Conservation (phyloP, 92 coral and sea anemone genomes). For the Meandrina meandrites region DNA sequence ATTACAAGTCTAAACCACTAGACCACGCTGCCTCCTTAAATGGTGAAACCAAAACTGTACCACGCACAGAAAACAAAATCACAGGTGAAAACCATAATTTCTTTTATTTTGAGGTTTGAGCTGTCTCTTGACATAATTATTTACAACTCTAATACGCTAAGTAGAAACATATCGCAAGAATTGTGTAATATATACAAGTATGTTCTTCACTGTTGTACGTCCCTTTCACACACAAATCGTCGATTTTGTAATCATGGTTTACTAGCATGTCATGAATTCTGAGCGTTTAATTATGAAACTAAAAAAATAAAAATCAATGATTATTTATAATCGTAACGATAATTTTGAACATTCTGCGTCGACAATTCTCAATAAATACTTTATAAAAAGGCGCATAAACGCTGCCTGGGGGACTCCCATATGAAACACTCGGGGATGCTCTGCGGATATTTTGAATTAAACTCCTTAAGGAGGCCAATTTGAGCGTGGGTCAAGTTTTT, state of each 20-base stretch:
- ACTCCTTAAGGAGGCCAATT: too few relatives aligned
- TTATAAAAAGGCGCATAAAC: constrained; percentile 3
- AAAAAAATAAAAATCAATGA: not conserved
- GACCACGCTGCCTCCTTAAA: too few relatives aligned
- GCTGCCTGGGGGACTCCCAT: too few relatives aligned
- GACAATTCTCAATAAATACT: constrained; percentile 11
- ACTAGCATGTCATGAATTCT: not conserved
- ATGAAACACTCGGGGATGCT: too few relatives aligned
- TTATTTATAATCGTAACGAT: not conserved
- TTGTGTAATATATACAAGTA: not conserved
- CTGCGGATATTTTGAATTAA: too few relatives aligned
- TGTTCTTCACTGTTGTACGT: not conserved
- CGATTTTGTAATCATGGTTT: not conserved
- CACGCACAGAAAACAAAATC: too few relatives aligned
- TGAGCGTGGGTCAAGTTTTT: too few relatives aligned
- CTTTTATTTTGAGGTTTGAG: constrained; percentile 18
- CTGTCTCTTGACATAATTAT: constrained; percentile 13
- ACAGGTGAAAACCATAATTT: not conserved
- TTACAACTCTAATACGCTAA: constrained; percentile 11
- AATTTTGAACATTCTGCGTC: not conserved
- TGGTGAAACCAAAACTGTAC: too few relatives aligned
- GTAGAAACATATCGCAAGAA: not conserved
- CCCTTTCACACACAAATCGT: not conserved
- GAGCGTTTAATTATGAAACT: not conserved
- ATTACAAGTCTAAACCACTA: too few relatives aligned